These are phyloP conservation scores for Montipora efflorescens DNA, from an alignment of 64 coral and sea anemone genomes.

Conservation along the genomic window DNA sequence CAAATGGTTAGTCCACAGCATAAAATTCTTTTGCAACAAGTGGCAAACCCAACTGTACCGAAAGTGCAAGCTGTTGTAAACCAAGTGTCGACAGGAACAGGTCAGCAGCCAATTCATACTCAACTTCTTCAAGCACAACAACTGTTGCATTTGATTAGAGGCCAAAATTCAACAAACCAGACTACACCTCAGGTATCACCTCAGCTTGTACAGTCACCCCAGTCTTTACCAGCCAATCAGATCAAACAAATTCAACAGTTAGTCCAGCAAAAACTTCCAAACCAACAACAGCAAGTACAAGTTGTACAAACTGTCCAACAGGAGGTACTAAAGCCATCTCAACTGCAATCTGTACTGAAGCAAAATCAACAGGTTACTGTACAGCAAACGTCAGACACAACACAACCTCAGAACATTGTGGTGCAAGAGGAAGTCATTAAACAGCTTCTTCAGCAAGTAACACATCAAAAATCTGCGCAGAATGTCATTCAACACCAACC, in stretches of 20 bases:
- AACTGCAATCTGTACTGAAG: slow-evolving; percentile 72
- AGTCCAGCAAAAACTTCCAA: slow-evolving; percentile 56
- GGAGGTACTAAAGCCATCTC: slow-evolving; percentile 69
- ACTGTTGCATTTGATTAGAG: slow-evolving; percentile 41
- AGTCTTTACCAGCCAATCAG: slow-evolving; percentile 47
- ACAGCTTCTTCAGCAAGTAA: slow-evolving; percentile 32
- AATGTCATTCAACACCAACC: slow-evolving; percentile 74
- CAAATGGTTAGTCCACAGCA: slow-evolving; percentile 32
- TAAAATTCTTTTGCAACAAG: slow-evolving; percentile 38
- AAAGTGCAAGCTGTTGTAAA: slow-evolving; percentile 25
- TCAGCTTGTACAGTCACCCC: slow-evolving; percentile 7
- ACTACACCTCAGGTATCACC: not conserved
- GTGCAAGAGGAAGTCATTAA: slow-evolving; percentile 52
- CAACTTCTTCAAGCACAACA: slow-evolving; percentile 49
- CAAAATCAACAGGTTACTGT: slow-evolving; percentile 56
- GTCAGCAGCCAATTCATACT: slow-evolving; percentile 18
- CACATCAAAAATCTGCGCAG: slow-evolving; percentile 70
- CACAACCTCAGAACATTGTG: slow-evolving; percentile 45
- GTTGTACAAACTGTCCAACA: slow-evolving; percentile 64
- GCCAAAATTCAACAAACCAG: slow-evolving; percentile 26
- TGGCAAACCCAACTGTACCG: slow-evolving; percentile 4
- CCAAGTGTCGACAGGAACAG: slow-evolving; percentile 20
- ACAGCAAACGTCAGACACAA: slow-evolving; percentile 18
- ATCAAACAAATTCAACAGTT: slow-evolving; percentile 91
- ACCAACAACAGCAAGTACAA: slow-evolving; percentile 39